A percentile compares a stretch with the other conserved stretches of the same genome.
phyloP scores from a whole-genome alignment of 2,113 vertebrate genomes.

The Chloropsis cyanopogon region DNA sequence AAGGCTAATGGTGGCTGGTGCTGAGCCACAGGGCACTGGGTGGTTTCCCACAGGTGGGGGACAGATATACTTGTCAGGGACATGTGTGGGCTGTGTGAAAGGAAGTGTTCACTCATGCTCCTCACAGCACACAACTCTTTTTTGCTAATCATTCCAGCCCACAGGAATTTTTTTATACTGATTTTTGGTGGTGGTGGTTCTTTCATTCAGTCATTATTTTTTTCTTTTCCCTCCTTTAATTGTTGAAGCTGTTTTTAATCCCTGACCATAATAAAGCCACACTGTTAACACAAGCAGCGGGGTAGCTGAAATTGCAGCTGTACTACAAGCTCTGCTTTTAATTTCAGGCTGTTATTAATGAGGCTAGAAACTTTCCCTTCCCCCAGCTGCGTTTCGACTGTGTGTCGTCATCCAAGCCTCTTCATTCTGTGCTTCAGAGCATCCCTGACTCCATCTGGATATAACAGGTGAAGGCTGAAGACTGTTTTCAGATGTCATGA shows the following conservation, averaged over 20 bases:
- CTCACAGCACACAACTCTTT: background rate
- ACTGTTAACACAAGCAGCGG: conserved; percentile 53
- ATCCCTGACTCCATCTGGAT: background rate
- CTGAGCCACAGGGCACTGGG: background rate
- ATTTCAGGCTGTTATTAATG: conserved; percentile 52
- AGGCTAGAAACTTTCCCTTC: conserved; percentile 15
- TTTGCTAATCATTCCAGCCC: conserved; percentile 34
- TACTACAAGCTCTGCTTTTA: conserved; percentile 56
- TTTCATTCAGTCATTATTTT: background rate
- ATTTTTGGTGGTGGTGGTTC: conserved; percentile 15
- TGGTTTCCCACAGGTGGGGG: background rate
- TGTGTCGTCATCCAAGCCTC: background rate
- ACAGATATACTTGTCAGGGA: background rate
- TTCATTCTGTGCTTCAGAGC: background rate
- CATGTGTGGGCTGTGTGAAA: background rate
- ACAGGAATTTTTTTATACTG: conserved; percentile 19
- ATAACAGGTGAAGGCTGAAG: background rate
- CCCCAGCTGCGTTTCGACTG: background rate
- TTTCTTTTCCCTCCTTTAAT: conserved; percentile 2
- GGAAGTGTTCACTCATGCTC: conserved; percentile 5
- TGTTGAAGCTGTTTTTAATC: conserved; percentile 56
- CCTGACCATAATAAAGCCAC: conserved; percentile 58
- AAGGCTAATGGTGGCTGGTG: background rate
- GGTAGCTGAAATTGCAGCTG: conserved; percentile 38
- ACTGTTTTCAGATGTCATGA: background rate